Evolutionary conservation across 2,113 vertebrate species (phyloP), one percentile per base, ranked within the genome.

Genomic region (Python bivittatus): DNA sequence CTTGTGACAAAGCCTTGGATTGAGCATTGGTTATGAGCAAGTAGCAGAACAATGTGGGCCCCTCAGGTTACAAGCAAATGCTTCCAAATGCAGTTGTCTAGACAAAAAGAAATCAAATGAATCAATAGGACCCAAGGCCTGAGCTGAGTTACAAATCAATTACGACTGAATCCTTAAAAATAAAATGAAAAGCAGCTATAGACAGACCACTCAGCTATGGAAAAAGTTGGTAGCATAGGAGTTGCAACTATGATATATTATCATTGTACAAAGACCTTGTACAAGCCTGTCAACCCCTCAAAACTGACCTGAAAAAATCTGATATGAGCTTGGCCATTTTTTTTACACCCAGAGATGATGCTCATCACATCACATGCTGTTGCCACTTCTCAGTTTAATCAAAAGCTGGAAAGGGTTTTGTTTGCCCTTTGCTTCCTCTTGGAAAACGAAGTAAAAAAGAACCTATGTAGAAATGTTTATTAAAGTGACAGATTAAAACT

Each of bases 1-100:
- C 97, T 92, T 91, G 91, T 98, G 98, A 98, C 97, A 97, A 97
- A 97, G 97, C 96, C 90, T 97, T 97, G 95, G 96, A 96, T 95
- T 95, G 90, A 42, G 48, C 23, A 68, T 95, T 95, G 92, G 68
- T 96, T 96, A 96, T 96, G 96, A 97, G 97, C 94, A 94, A 96
- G 95, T 95, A 54, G 91, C 92, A 97, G 97, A 97, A 96, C 97
- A 96, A 96, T 96, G 96, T 96, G 57, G 94, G 33, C 89, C 94
- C 97, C 87, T 93, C 58, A 11, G 93, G n/a, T 96, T 95, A 95
- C 91, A 89, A 86, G 91, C 94, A 91, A 54, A 93, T 92, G 44
- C 83, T 95, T 92, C 90, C 0, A 84, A 56, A 23, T 1, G 57
- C 88, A 42, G 90, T 12, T 93, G 12, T 54, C 88, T 10, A 25